These are phyloP conservation scores for Corvus moneduloides DNA, from an alignment of 2,113 vertebrate species.

Conservation along the genomic window DNA sequence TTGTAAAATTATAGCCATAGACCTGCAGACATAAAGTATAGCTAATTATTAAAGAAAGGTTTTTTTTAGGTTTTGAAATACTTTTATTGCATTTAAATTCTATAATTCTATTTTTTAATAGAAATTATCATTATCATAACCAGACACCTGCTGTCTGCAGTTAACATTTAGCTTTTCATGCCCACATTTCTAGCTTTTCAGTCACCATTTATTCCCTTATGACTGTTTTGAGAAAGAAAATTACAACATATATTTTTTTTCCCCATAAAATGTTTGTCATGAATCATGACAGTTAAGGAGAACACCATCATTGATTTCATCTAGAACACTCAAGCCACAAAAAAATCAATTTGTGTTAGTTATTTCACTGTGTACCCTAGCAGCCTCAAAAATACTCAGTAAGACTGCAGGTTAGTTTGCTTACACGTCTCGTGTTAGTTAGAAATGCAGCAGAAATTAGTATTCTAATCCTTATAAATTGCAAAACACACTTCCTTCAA, in stretches of 20 bases:
- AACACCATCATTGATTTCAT: background rate
- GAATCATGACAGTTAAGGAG: background rate
- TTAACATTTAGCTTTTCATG: background rate
- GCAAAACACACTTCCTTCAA: background rate
- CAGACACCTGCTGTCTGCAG: background rate
- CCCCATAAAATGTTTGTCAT: background rate
- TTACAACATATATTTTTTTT: background rate
- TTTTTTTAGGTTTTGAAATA: background rate
- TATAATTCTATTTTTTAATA: background rate
- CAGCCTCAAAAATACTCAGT: background rate
- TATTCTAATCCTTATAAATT: background rate
- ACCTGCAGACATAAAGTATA: background rate
- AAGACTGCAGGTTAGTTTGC: background rate
- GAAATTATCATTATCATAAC: background rate
- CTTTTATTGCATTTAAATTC: background rate
- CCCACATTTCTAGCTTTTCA: background rate
- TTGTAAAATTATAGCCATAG: background rate
- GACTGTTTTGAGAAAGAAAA: background rate
- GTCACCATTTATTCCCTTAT: background rate
- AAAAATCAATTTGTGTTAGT: background rate
- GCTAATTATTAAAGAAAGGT: background rate
- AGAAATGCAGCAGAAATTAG: background rate
- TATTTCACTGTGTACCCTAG: background rate
- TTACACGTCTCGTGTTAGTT: background rate
- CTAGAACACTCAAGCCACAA: background rate